Conservation (phyloP, 2,888 invertebrate species). For the Ophion obscuratus region DNA sequence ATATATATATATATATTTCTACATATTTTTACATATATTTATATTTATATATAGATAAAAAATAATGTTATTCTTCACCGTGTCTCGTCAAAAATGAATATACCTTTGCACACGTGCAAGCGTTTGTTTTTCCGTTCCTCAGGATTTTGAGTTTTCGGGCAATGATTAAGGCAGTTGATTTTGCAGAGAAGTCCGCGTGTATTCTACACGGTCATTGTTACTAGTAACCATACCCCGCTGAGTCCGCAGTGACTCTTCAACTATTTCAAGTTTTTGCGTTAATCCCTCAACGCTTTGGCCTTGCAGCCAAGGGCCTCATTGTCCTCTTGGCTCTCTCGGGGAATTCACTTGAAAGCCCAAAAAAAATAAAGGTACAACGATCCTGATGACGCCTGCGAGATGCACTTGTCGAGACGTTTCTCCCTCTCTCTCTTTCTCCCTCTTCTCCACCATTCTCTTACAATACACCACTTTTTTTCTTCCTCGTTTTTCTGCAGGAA, state of each 20-base stretch:
- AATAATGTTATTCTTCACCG: not conserved
- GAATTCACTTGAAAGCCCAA: slow-evolving; percentile 21
- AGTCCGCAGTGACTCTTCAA: slow-evolving; percentile 47
- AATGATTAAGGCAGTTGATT: slow-evolving; percentile 6
- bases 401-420: slow-evolving; percentile 49
- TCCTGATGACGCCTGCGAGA: slow-evolving; percentile 42
- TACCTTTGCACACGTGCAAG: not conserved
- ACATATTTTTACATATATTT: too few relatives aligned
- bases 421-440: slow-evolving; percentile 9
- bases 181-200: slow-evolving; percentile 2
- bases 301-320: slow-evolving; percentile 27
- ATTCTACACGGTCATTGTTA: slow-evolving; percentile 37
- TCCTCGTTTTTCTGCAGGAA: slow-evolving; percentile 48
- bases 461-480: slow-evolving; percentile 6
- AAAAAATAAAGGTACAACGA: slow-evolving; percentile 32
- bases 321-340: slow-evolving; percentile 27
- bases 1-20: too few relatives aligned
- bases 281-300: slow-evolving; percentile 29
- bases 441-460: slow-evolving; percentile 12
- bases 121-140: not conserved
- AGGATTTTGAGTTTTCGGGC: not conserved
- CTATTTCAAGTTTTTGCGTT: slow-evolving; percentile 54
- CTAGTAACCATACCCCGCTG: slow-evolving; percentile 2
- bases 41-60: not conserved
- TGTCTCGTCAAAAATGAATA: not conserved